Base-by-base conservation (phyloP, 2,888 invertebrate species). In the Tuberolachnus salignus region DNA sequence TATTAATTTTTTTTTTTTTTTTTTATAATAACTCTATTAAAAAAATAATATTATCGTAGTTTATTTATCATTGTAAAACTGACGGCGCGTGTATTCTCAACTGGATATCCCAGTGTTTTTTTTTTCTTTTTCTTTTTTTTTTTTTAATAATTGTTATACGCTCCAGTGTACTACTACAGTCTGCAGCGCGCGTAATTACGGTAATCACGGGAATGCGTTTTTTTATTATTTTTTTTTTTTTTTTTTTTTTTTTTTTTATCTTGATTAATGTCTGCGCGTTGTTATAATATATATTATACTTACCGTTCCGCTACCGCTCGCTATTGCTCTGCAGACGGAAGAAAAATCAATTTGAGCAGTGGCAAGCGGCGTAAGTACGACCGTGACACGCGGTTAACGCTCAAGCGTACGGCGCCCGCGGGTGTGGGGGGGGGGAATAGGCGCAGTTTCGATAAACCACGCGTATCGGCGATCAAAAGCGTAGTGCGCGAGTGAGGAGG, bases 281-380 rank as follows among this genome's bases (percentile, higher is more conserved):
- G 23, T 63, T 63, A 63, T n/a, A n/a, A n/a, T n/a, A n/a, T 61
- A 34, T 61, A 61, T 34, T 59, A 23, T 26, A 23, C 14, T n/a
- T 23, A 16, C 59, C 66, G 51, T 67, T 26, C 67, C 53, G 53
- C 53, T 53, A 13, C 51, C 26, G 26, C 13, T 8, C 6, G n/a
- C 19, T 9, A 19, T 8, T 8, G 67, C 16, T 26, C 26, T 16
- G 42, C 19, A 51, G 49, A 44, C 67, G 51, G 16, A 21, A 53
- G 53, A 53, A 69, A 70, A 70, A 70, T 71, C 71, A 71, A 71
- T 71, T 71, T 19, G 46, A 71, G 46, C 16, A 3, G 34, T 16
- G 59, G 9, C 1, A 14, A 14, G 26, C 11, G 11, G 11, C 10
- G 19, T 34, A 34, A 34, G 34, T 34, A 34, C 34, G 34, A 34